Evolutionary conservation across 2,797 vertebrate genomes (phyloP).

Genomic region (Melanotaenia nigrans): DNA sequence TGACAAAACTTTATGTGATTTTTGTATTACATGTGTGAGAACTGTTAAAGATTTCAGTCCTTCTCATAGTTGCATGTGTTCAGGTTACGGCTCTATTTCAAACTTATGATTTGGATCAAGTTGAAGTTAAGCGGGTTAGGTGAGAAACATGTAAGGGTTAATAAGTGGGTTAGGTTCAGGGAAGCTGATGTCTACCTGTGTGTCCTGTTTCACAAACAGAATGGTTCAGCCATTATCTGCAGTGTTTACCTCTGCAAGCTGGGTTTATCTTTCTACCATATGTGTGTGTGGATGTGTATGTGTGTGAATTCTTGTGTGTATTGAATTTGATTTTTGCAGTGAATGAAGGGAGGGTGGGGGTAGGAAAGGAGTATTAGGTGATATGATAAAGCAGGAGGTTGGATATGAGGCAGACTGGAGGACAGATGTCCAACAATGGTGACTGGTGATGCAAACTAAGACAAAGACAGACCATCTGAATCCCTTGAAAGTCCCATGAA

Average conservation of each 20-base stretch:
- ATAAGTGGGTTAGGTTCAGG: conserved; percentile 10
- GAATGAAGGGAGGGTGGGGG: conserved; percentile 11
- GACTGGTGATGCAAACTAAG: conserved; percentile 6
- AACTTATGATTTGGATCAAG: conserved; percentile 2
- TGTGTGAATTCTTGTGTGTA: neutral
- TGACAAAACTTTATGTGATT: conserved; percentile 40
- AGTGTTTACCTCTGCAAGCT: conserved; percentile 21
- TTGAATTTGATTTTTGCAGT: conserved; percentile 34
- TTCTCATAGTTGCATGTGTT: conserved; percentile 21
- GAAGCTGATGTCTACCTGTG: conserved; percentile 19
- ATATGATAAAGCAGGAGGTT: conserved; percentile 39
- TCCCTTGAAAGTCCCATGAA: conserved; percentile 2
- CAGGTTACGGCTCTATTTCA: neutral
- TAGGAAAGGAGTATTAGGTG: conserved; percentile 24
- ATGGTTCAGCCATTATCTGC: conserved; percentile 32
- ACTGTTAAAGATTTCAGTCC: conserved; percentile 22
- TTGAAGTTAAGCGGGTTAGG: conserved; percentile 10
- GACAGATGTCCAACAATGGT: conserved; percentile 45
- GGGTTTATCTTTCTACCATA: conserved; percentile 17
- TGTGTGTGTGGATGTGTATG: conserved; percentile 8
- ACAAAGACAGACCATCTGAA: conserved; percentile 20
- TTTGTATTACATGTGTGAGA: conserved; percentile 20
- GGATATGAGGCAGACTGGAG: conserved; percentile 29
- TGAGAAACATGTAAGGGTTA: conserved; percentile 31
- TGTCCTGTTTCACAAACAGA: conserved; percentile 2